Conservation (phyloP, 2,113 vertebrate species). For the Eublepharis macularius region DNA sequence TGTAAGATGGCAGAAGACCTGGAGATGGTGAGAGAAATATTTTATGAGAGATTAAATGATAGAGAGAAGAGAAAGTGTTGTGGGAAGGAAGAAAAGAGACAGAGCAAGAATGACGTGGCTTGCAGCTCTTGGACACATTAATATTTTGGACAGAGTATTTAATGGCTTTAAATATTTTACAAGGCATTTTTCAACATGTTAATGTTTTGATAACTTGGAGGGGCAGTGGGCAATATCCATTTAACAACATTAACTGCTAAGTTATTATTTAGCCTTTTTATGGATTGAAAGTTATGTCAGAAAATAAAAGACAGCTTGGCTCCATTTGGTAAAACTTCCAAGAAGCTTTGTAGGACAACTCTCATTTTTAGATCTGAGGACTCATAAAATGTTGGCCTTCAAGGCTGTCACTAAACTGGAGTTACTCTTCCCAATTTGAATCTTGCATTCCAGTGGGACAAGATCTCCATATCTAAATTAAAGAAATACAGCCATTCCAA, state of each 20-base stretch:
- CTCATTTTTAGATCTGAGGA: not conserved
- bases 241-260: not conserved
- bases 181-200: not conserved
- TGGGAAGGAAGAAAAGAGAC: not conserved
- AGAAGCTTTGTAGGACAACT: not conserved
- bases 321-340: accelerated
- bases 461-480: not conserved
- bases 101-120: not conserved
- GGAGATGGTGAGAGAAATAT: not conserved
- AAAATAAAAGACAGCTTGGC: conserved; percentile 13
- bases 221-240: not conserved
- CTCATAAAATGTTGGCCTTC: not conserved
- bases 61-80: too few relatives aligned
- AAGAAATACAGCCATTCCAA: not conserved
- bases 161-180: not conserved
- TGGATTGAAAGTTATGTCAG: conserved; percentile 18
- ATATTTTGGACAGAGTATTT: not conserved
- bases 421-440: not conserved
- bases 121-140: not conserved
- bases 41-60: not conserved
- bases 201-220: not conserved
- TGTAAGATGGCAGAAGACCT: too few relatives aligned
- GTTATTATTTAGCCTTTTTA: conserved; percentile 20
- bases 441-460: not conserved
- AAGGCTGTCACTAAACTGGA: not conserved